A percentile compares a stretch with the other conserved stretches of the same genome.
Evolutionary conservation across 2,113 vertebrate genomes (phyloP).

Genomic region (Notechis scutatus): DNA sequence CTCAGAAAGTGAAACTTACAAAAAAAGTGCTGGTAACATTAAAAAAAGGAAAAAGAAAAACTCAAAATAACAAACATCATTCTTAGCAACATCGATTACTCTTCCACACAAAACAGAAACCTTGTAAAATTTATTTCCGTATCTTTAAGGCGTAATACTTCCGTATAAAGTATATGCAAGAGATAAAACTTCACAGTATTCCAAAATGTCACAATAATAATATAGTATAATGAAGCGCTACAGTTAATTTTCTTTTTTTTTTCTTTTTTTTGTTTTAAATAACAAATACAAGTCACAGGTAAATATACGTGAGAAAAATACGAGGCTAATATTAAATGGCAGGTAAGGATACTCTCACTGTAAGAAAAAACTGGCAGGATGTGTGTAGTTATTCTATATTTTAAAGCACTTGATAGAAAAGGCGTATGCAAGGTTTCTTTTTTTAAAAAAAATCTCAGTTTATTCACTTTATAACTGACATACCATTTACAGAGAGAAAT

Average conservation of each 20-base stretch:
- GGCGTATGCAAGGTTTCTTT: constrained; percentile 80
- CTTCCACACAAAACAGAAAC: constrained; percentile 88
- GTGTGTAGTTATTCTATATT: constrained; percentile 86
- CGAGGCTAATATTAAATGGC: constrained; percentile 86
- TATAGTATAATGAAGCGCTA: constrained; percentile 87
- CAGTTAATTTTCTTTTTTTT: constrained; percentile 83
- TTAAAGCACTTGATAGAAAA: constrained; percentile 89
- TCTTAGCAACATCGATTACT: constrained; percentile 88
- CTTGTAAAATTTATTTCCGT: constrained; percentile 87
- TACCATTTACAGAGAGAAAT: constrained; percentile 78
- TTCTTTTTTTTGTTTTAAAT: constrained; percentile 81
- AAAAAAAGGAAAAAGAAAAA: constrained; percentile 71
- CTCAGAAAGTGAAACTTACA: constrained; percentile 87
- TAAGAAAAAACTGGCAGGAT: constrained; percentile 86
- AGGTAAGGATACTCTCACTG: constrained; percentile 86
- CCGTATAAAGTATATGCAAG: constrained; percentile 88
- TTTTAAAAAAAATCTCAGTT: constrained; percentile 73
- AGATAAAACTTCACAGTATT: constrained; percentile 90
- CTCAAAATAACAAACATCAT: constrained; percentile 81
- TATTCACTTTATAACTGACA: constrained; percentile 78
- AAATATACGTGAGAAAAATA: constrained; percentile 89
- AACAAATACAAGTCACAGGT: constrained; percentile 88
- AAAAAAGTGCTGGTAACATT: constrained; percentile 88
- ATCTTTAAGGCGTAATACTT: constrained; percentile 89
- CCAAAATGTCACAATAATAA: constrained; percentile 86